phyloP scores from a whole-genome alignment of 2,113 vertebrate species.

The Perca flavescens region DNA sequence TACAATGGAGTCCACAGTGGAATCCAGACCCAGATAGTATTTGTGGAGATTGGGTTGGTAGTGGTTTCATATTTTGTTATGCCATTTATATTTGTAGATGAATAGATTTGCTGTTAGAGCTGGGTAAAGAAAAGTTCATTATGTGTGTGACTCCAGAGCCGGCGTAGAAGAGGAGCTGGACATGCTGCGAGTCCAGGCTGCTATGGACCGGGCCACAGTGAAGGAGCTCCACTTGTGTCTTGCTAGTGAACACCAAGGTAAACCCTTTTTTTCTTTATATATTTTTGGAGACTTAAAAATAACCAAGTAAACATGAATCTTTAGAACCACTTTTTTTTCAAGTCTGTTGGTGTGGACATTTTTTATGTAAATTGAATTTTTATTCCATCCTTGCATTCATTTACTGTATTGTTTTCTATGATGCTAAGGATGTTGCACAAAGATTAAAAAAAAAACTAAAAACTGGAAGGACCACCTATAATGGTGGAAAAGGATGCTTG shows the following conservation, averaged over 20 bases:
- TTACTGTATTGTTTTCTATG: neutral
- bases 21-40: conserved; percentile 12
- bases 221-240: conserved; percentile 84
- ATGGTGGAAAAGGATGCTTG: neutral
- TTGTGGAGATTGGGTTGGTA: conserved; percentile 20
- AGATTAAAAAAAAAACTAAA: neutral
- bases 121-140: conserved; percentile 10
- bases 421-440: neutral
- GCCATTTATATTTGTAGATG: neutral
- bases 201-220: conserved; percentile 84
- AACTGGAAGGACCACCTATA: neutral
- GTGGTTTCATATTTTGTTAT: neutral
- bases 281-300: neutral
- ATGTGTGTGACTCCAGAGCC: conserved; percentile 76
- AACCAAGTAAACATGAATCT: neutral
- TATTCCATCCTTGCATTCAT: neutral
- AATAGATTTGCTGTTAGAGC: neutral
- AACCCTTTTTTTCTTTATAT: conserved; percentile 12
- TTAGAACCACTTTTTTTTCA: neutral
- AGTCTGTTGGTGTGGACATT: neutral
- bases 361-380: neutral
- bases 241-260: conserved; percentile 83
- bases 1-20: conserved; percentile 26
- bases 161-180: conserved; percentile 89
- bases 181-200: conserved; percentile 83